These are phyloP conservation scores for Trichosurus vulpecula DNA, from an alignment of 2,797 vertebrate species.

Conservation along the genomic window DNA sequence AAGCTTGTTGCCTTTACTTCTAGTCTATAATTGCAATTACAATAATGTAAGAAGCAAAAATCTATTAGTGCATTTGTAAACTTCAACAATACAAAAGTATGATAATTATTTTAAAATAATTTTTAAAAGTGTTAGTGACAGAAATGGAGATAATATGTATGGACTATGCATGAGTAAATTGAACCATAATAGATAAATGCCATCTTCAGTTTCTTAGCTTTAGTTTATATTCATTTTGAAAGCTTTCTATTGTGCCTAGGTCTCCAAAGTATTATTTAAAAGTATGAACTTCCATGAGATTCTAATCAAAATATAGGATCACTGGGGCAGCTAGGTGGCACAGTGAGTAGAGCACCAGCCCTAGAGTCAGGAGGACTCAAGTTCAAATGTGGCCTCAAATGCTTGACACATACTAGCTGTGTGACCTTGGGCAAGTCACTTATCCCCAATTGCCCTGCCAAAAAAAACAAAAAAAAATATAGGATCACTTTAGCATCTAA, in stretches of 20 bases:
- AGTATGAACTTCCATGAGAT: conserved; percentile 38
- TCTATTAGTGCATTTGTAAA: background rate
- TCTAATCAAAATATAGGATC: background rate
- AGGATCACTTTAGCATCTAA: conserved; percentile 12
- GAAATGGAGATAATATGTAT: background rate
- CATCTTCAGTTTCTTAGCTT: background rate
- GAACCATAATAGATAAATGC: conserved; percentile 8
- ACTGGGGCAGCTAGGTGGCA: too few species aligned
- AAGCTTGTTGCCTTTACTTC: conserved; percentile 34
- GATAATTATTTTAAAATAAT: conserved; percentile 55
- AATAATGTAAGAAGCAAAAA: conserved; percentile 30
- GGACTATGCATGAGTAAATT: background rate
- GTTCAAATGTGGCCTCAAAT: too few species aligned
- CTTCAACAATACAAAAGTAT: background rate
- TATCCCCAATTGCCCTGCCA: too few species aligned
- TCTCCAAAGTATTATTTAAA: conserved; percentile 13
- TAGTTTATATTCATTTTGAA: background rate
- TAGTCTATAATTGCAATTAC: conserved; percentile 31
- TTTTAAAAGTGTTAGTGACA: conserved; percentile 4
- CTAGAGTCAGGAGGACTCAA: too few species aligned
- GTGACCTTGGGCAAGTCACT: too few species aligned
- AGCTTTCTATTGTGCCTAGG: background rate
- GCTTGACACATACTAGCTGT: too few species aligned
- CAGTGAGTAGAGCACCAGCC: too few species aligned
- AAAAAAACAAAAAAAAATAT: too few species aligned